A percentile compares a stretch with the other conserved stretches of the same genome.
Conservation (phyloP, 2,113 vertebrate species). For the Thamnaconus septentrionalis region DNA sequence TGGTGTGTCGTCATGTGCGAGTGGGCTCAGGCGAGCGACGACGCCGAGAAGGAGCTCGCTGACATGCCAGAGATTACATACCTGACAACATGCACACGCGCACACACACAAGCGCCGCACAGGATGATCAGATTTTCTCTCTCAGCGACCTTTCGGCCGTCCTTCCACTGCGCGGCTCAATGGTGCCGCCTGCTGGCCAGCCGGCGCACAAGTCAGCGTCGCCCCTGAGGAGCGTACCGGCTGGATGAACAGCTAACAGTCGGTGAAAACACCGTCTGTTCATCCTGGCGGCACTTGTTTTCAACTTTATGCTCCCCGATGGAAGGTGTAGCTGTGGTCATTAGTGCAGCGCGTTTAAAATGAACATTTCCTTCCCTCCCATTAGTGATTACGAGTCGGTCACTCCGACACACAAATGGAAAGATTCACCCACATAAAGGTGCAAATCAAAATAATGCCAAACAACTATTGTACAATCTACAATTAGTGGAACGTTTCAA, state of each 20-base stretch:
- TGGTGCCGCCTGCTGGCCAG: slow-evolving; percentile 54
- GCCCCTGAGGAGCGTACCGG: slow-evolving; percentile 1
- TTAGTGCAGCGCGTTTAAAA: neutral
- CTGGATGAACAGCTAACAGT: slow-evolving; percentile 32
- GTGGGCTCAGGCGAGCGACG: neutral
- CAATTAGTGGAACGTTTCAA: too few relatives aligned
- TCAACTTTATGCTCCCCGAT: slow-evolving; percentile 19
- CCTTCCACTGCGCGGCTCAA: slow-evolving; percentile 26
- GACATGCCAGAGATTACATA: slow-evolving; percentile 2
- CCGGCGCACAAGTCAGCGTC: neutral
- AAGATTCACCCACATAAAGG: too few relatives aligned
- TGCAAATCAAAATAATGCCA: too few relatives aligned
- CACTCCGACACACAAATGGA: too few relatives aligned
- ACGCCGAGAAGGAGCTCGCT: slow-evolving; percentile 3
- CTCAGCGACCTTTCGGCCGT: neutral
- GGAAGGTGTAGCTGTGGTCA: neutral
- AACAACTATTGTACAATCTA: too few relatives aligned
- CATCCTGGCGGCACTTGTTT: slow-evolving; percentile 20
- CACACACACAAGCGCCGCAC: neutral
- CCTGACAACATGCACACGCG: neutral
- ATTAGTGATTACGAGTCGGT: too few relatives aligned
- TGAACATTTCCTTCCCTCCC: neutral
- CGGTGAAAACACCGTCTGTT: slow-evolving; percentile 33
- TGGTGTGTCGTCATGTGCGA: neutral
- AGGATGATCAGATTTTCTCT: neutral